Evolutionary conservation across 2,888 invertebrate genomes (phyloP), one percentile per base, ranked within the genome.

Genomic region (Hirtodrosophila histrioides): DNA sequence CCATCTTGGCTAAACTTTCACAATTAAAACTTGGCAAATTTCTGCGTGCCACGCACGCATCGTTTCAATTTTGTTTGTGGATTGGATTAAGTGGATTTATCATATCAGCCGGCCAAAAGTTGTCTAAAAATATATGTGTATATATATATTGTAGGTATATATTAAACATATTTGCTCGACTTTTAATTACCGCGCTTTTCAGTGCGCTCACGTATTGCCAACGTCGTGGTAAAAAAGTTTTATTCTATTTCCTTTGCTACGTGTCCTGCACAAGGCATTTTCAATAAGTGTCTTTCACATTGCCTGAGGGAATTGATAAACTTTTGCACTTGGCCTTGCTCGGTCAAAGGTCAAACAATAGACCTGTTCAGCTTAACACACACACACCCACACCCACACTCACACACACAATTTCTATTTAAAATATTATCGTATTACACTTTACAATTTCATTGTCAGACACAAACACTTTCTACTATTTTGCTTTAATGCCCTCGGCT

Each of bases 1-100:
- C 31, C 29, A 24, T 43, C 10, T 37, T 9, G 31, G 48, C 53
- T 10, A 76, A 84, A 84, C 84, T 84, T 84, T 84, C 86, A 84
- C 84, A 84, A 84, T 84, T 84, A 84, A 84, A 88, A 84, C 63
- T 84, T 84, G 72, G 83, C 66, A 69, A 71, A 85, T 87, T 72
- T 55, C 64, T 53, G 55, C 31, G 66, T 62, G 57, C 57, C 55
- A 48, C 61, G 76, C 74, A 78, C 78, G 75, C 64, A 62, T 55
- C 74, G 79, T 71, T 73, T 78, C 81, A 84, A 75, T 82, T 75
- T 64, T 37, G 65, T 61, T 73, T 74, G 43, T 56, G 64, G 77
- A 77, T 82, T 88, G 83, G 84, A 77, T 84, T 84, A 84, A 79
- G 79, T 86, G 79, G 86, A 79, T 86, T 84, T 81, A 86, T 81